phyloP scores from a whole-genome alignment of 2,113 vertebrate genomes.

The Bambusicola thoracicus region DNA sequence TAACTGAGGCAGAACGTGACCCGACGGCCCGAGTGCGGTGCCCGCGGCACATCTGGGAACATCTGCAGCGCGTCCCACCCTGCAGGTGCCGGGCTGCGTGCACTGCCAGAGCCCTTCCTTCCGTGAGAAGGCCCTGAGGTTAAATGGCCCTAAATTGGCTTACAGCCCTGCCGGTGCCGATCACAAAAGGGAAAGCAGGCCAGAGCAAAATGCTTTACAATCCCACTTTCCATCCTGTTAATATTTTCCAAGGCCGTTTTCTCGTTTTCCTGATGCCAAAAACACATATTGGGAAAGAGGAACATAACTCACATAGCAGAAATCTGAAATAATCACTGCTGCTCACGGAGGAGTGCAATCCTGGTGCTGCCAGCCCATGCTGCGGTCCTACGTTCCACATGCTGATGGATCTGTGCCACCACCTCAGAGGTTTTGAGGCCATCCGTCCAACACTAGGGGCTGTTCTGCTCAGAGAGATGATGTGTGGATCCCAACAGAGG shows the following conservation, averaged over 20 bases:
- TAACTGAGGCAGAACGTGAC: background rate
- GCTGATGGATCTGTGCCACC: background rate
- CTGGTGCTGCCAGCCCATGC: background rate
- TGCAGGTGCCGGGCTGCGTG: background rate
- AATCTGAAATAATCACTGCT: background rate
- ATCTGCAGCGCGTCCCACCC: background rate
- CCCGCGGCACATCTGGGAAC: background rate
- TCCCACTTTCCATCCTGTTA: background rate
- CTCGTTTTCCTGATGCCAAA: constrained; percentile 48
- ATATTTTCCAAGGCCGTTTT: constrained; percentile 53
- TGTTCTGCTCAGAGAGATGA: background rate
- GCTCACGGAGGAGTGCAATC: background rate
- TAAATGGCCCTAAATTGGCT: constrained; percentile 31
- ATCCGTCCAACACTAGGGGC: background rate
- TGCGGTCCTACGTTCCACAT: background rate
- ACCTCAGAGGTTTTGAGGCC: background rate
- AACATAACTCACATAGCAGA: background rate
- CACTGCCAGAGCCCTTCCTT: background rate
- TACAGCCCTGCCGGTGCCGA: background rate
- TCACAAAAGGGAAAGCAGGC: background rate
- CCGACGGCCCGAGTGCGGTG: background rate
- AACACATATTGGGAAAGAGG: background rate
- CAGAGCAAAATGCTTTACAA: background rate
- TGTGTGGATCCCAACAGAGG: background rate
- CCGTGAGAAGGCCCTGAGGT: background rate